These are phyloP conservation scores for Drepana falcataria DNA, from an alignment of 2,888 invertebrate genomes.

Conservation along the genomic window DNA sequence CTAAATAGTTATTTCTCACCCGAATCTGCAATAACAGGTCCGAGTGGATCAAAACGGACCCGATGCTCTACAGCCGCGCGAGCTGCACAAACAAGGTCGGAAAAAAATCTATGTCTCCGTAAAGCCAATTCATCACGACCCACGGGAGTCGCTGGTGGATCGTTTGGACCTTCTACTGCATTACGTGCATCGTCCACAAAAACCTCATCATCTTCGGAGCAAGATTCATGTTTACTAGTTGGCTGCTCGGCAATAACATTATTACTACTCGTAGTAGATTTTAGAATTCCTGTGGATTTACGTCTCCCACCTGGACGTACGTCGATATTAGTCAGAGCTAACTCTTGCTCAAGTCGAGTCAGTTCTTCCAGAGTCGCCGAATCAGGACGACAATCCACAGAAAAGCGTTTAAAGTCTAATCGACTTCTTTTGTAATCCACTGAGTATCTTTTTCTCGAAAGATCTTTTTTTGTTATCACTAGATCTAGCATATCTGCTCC, in stretches of 20 bases:
- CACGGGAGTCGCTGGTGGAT: slow-evolving; percentile 87
- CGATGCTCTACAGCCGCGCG: slow-evolving; percentile 86
- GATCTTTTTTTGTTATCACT: slow-evolving; percentile 46
- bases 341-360: slow-evolving; percentile 55
- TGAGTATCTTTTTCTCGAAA: slow-evolving; percentile 60
- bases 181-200: slow-evolving; percentile 70
- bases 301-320: slow-evolving; percentile 53
- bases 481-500: slow-evolving; percentile 44
- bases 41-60: slow-evolving; percentile 86
- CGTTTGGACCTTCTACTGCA: slow-evolving; percentile 75
- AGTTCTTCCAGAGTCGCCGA: slow-evolving; percentile 62
- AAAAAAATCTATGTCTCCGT: slow-evolving; percentile 87
- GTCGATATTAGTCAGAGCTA: slow-evolving; percentile 64
- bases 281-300: slow-evolving; percentile 69
- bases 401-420: slow-evolving; percentile 65
- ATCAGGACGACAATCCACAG: slow-evolving; percentile 62
- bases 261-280: slow-evolving; percentile 59
- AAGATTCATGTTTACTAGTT: slow-evolving; percentile 33
- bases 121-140: slow-evolving; percentile 88
- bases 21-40: slow-evolving; percentile 80
- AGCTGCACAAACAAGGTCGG: slow-evolving; percentile 85
- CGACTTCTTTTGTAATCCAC: slow-evolving; percentile 63
- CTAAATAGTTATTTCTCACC: slow-evolving; percentile 56
- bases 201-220: slow-evolving; percentile 80
- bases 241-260: slow-evolving; percentile 46